Evolutionary conservation across 2,113 vertebrate genomes (phyloP), one percentile per base, ranked within the genome.

Genomic region (Anser cygnoides): DNA sequence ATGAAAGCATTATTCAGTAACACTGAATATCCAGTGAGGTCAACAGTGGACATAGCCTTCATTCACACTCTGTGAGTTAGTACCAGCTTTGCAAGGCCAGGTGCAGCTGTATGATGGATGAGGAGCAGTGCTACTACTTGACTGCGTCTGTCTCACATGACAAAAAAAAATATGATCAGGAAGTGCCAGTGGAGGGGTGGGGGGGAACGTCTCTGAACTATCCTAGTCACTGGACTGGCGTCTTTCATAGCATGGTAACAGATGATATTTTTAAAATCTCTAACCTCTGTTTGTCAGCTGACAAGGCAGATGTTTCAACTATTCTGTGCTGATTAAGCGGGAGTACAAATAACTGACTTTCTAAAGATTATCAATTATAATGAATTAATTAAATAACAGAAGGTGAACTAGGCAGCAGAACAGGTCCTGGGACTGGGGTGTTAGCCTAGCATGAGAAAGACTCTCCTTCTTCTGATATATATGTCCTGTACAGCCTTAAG

Each of bases 371-470:
- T 84, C 3, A 0, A 71, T 49, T 49, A 49, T 21, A 49, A 49
- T 67, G 14, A 58, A 90, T 77, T 76, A 94, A 75, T 76, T 90
- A 84, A 88, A 76, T 73, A 65, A 54, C 37, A 81, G 59, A 85
- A 41, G 12, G 41, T 86, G 39, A 94, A 67, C 25, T 19, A 13
- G 23, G 65, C 16, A 77, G 73, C 41, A 82, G 65, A 76, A 79
- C 37, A 33, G 44, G 37, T 67, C 29, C 1, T 0, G 19, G 26
- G 35, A 55, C 59, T 3, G 25, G 29, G 58, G 31, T 26, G 11
- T 35, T 57, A 76, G 57, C 37, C 54, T 62, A 85, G 63, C 23
- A 22, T 22, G 39, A 54, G 15, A 61, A 74, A 50, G 16, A 44
- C 35, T 54, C 35, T 1, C 4, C 0, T 17, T 84, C 20, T 61